Evolutionary conservation across 2,113 vertebrate species (phyloP).

Genomic region (Empidonax traillii): DNA sequence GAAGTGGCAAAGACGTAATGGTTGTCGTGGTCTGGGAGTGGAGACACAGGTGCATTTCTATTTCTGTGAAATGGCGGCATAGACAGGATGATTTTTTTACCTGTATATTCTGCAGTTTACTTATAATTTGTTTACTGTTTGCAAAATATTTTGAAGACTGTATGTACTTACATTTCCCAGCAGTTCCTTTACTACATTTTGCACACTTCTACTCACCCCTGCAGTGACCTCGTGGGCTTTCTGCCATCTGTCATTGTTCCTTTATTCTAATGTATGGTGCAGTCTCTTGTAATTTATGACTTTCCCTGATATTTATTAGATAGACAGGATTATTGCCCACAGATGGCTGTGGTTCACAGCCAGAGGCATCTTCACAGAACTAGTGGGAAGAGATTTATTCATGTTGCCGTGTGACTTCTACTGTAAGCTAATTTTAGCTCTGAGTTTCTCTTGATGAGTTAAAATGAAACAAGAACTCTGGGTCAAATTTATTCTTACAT

Average conservation of each 20-base stretch:
- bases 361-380: slow-evolving; percentile 39
- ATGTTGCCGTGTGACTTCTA: background rate
- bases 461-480: background rate
- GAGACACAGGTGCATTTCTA: background rate
- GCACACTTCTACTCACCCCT: background rate
- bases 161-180: background rate
- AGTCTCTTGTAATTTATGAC: background rate
- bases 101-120: background rate
- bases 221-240: slow-evolving; percentile 40
- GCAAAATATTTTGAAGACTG: background rate
- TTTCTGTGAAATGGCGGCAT: background rate
- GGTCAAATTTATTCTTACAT: slow-evolving; percentile 24
- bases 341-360: slow-evolving; percentile 29
- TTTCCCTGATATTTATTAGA: slow-evolving; percentile 42
- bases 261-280: slow-evolving; percentile 30
- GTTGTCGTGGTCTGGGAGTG: background rate
- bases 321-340: slow-evolving; percentile 34
- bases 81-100: background rate
- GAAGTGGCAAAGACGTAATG: background rate
- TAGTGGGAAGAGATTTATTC: slow-evolving; percentile 46
- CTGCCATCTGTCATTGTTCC: slow-evolving; percentile 57
- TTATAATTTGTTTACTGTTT: background rate
- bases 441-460: slow-evolving; percentile 20
- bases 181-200: slow-evolving; percentile 14
- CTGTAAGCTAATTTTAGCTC: slow-evolving; percentile 37